Base-by-base conservation (phyloP, 2,888 invertebrate genomes). In the Drosophila kokeensis region DNA sequence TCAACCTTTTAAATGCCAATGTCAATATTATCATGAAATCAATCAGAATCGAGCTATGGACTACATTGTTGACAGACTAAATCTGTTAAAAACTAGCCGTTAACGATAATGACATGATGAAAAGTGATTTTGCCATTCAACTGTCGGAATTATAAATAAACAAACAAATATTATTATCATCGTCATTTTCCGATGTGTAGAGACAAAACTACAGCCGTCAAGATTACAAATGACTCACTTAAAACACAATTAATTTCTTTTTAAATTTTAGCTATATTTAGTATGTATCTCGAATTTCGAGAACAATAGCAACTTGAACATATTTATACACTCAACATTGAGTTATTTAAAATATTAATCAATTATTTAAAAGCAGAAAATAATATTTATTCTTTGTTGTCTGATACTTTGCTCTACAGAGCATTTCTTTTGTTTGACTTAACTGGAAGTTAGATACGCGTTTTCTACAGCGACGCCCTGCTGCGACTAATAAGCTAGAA, bases 401-500 rank as follows among this genome's bases (percentile, higher is more conserved):
- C 34, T 58, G 36, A 15, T 27, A 42, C n/a, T 60, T 48, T 36
- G 57, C 38, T 38, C 53, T 27, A 57, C 54, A 45, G 1, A 10
- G 15, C 27, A 27, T 64, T 48, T 49, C 40, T 30, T 69, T 32
- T 52, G 49, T 68, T 21, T 45, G 63, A 13, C 57, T 83, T 62
- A 69, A 69, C 69, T 63, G 64, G 76, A 62, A 73, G 73, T 83
- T 67, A 79, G 76, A 71, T 73, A 84, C 38, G 54, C 68, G 52
- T 71, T 75, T 66, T 30, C 67, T 34, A 58, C 38, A 42, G 48
- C 53, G 48, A 52, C 55, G 57, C 65, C 61, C 67, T 32, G 59
- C 63, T 70, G 83, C 61, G 60, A 67, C 83, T 85, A 75, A 88
- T 66, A 76, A 75, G 54, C 34, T 48, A 61, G 67, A 42, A 34